Percentiles rank a stretch among this genome's conserved stretches.
phyloP scores from a whole-genome alignment of 2,113 vertebrate genomes.

The Pelmatolapia mariae region DNA sequence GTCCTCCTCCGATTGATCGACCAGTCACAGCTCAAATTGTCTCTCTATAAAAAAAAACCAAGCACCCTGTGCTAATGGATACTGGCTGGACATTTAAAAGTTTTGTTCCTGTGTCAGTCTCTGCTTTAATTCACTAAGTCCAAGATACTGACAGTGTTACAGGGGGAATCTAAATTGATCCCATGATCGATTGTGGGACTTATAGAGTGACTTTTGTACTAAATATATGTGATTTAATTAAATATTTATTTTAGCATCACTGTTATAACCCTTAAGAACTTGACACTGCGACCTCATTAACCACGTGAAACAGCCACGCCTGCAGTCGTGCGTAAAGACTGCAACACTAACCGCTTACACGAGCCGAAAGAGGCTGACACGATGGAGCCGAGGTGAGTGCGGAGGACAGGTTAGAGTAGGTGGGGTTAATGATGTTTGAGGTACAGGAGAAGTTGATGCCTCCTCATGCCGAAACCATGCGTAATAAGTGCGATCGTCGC shows the following conservation, averaged over 20 bases:
- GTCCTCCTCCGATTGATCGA: not conserved
- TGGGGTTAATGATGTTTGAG: not conserved
- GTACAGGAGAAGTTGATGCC: not conserved
- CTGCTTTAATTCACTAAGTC: not conserved
- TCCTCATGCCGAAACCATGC: not conserved
- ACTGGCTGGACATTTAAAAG: not conserved
- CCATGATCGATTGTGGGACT: not conserved
- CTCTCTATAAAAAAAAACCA: not conserved
- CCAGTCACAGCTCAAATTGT: not conserved
- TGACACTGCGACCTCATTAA: not conserved
- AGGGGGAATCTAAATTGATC: not conserved
- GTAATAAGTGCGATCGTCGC: slow-evolving; percentile 7
- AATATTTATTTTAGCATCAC: not conserved
- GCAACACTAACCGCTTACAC: not conserved
- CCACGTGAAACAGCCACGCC: slow-evolving; percentile 37
- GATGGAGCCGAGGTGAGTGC: not conserved
- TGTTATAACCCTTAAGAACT: not conserved
- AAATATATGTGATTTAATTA: not conserved
- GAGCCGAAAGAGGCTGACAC: not conserved
- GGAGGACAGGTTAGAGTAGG: not conserved
- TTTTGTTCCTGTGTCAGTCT: not conserved
- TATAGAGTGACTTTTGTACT: not conserved
- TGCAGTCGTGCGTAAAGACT: slow-evolving; percentile 28
- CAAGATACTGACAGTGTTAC: not conserved
- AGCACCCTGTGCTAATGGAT: not conserved